These are phyloP conservation scores for Blastobasis lacticolella DNA, from an alignment of 2,888 invertebrate genomes.

Conservation along the genomic window DNA sequence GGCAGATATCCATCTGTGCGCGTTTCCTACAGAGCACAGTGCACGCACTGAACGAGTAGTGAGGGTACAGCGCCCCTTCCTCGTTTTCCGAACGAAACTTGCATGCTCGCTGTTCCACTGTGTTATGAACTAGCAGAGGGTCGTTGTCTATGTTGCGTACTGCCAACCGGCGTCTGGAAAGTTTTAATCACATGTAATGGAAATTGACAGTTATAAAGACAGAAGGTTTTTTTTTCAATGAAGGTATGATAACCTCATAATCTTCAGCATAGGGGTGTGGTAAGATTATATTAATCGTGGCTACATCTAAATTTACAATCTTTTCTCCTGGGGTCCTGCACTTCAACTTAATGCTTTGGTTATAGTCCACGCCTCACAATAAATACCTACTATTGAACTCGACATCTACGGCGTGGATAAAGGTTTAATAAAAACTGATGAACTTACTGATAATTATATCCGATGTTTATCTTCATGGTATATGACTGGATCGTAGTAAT, in stretches of 20 bases:
- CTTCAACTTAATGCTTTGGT: too few relatives aligned
- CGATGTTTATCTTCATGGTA: conserved; percentile 62
- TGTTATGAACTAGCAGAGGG: conserved; percentile 75
- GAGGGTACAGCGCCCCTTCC: conserved; percentile 71
- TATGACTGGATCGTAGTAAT: conserved; percentile 78
- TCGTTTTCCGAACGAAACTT: conserved; percentile 80
- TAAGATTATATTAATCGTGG: too few relatives aligned
- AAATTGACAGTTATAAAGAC: too few relatives aligned
- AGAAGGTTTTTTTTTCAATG: too few relatives aligned
- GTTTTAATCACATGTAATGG: background rate
- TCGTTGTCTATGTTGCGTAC: conserved; percentile 81
- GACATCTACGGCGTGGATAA: too few relatives aligned
- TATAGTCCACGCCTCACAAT: too few relatives aligned
- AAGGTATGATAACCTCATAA: too few relatives aligned
- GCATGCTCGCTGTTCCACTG: conserved; percentile 79
- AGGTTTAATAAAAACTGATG: too few relatives aligned
- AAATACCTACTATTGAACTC: too few relatives aligned
- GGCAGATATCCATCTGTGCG: conserved; percentile 75
- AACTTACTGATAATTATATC: conserved; percentile 39
- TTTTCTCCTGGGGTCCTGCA: too few relatives aligned
- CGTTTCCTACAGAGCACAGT: conserved; percentile 80
- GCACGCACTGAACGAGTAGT: conserved; percentile 84
- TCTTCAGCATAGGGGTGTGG: too few relatives aligned
- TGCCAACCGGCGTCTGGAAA: conserved; percentile 63
- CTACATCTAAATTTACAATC: too few relatives aligned